phyloP scores from a whole-genome alignment of 2,113 vertebrate species.

The Nibea coibor region DNA sequence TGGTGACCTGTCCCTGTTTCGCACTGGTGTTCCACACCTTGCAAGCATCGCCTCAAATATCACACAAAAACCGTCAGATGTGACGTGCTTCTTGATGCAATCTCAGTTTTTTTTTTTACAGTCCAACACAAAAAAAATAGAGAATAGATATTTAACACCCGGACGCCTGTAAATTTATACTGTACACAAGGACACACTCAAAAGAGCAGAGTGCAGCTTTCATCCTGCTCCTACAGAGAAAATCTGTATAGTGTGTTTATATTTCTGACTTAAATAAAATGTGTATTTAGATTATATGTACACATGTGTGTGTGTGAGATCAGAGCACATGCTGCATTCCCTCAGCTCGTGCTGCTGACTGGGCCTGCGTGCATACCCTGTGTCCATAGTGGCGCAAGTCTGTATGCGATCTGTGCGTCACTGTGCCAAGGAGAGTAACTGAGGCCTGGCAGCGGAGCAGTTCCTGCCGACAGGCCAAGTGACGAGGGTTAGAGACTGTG shows the following conservation, averaged over 20 bases:
- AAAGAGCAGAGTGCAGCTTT: background rate
- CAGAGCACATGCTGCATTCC: slow-evolving; percentile 37
- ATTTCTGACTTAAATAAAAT: slow-evolving; percentile 13
- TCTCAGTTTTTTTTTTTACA: background rate
- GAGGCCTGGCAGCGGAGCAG: slow-evolving; percentile 56
- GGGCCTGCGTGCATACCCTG: slow-evolving; percentile 19
- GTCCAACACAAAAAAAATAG: background rate
- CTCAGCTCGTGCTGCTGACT: slow-evolving; percentile 27
- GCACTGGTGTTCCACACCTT: slow-evolving; percentile 43
- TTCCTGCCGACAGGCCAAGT: slow-evolving; percentile 53
- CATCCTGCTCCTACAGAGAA: slow-evolving; percentile 3
- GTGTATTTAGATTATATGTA: slow-evolving; percentile 17
- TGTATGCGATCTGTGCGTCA: slow-evolving; percentile 62
- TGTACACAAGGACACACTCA: slow-evolving; percentile 13
- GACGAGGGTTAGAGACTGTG: slow-evolving; percentile 40
- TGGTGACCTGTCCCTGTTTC: slow-evolving; percentile 73
- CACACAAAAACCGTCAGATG: slow-evolving; percentile 4
- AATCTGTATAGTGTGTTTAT: background rate
- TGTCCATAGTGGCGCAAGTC: slow-evolving; percentile 42
- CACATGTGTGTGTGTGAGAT: slow-evolving; percentile 10
- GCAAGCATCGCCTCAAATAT: slow-evolving; percentile 16
- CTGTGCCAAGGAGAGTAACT: slow-evolving; percentile 60
- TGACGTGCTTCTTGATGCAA: background rate
- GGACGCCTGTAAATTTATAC: background rate
- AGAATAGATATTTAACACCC: background rate